Conservation (phyloP, 1,140 invertebrate genomes). For the Zaprionus camerounensis region DNA sequence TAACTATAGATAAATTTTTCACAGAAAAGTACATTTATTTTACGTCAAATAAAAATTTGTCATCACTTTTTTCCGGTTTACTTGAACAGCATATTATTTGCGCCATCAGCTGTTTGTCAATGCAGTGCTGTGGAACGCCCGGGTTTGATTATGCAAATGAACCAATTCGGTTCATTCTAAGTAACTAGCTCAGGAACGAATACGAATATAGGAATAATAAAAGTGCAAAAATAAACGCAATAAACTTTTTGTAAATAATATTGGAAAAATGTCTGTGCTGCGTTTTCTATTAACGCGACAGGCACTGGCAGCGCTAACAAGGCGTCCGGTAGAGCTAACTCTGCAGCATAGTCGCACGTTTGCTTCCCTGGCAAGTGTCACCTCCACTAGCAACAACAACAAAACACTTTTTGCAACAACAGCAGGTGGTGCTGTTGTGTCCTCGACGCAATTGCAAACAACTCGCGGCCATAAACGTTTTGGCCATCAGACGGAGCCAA, state of each 20-base stretch:
- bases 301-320: constrained; percentile 53
- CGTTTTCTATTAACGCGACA: constrained; percentile 68
- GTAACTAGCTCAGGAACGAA: constrained; percentile 33
- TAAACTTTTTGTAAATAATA: constrained; percentile 18
- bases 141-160: not conserved
- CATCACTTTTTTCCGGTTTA: not conserved
- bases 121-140: constrained; percentile 22
- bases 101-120: constrained; percentile 3
- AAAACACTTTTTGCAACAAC: constrained; percentile 20
- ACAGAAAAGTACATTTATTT: not conserved
- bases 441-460: constrained; percentile 40
- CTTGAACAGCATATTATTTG: not conserved
- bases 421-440: constrained; percentile 12
- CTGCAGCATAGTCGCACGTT: constrained; percentile 35
- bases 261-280: constrained; percentile 60
- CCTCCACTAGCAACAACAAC: constrained; percentile 14
- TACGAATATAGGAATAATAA: constrained; percentile 45
- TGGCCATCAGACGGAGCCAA: constrained; percentile 85
- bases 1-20: too few relatives aligned
- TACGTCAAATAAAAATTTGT: not conserved
- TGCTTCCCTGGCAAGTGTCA: constrained; percentile 32
- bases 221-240: constrained; percentile 31
- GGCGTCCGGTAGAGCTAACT: constrained; percentile 30
- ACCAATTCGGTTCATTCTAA: not conserved
- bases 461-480: constrained; percentile 85